These are phyloP conservation scores for Drosophila sordidula DNA, from an alignment of 2,888 invertebrate genomes.

Conservation along the genomic window DNA sequence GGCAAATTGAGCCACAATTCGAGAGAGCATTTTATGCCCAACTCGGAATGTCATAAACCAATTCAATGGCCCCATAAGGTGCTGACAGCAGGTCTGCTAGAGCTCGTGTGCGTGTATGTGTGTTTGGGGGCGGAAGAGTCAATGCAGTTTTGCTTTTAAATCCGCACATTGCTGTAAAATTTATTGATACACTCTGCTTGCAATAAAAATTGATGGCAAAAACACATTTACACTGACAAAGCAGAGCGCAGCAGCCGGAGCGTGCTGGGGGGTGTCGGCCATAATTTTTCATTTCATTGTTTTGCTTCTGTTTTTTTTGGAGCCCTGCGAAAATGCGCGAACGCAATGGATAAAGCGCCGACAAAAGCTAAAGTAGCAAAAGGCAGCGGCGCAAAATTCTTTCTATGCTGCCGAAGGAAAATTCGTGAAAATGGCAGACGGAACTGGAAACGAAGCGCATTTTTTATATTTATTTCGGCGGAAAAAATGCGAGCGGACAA, in stretches of 20 bases:
- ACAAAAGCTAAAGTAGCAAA: slow-evolving; percentile 55
- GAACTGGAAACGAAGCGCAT: slow-evolving; percentile 65
- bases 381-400: slow-evolving; percentile 53
- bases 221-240: slow-evolving; percentile 65
- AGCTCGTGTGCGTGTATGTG: neutral
- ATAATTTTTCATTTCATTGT: slow-evolving; percentile 81
- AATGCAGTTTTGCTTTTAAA: slow-evolving; percentile 65
- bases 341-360: slow-evolving; percentile 56
- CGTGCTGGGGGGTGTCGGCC: slow-evolving; percentile 37
- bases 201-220: slow-evolving; percentile 79
- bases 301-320: slow-evolving; percentile 45
- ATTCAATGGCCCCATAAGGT: slow-evolving; percentile 57
- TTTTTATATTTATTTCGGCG: slow-evolving; percentile 74
- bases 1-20: slow-evolving; percentile 39
- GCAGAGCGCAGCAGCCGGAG: slow-evolving; percentile 9
- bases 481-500: slow-evolving; percentile 29
- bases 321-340: slow-evolving; percentile 57
- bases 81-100: slow-evolving; percentile 8
- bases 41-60: slow-evolving; percentile 52
- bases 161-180: slow-evolving; percentile 69
- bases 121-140: slow-evolving; percentile 2
- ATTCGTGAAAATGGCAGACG: slow-evolving; percentile 68
- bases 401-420: slow-evolving; percentile 57
- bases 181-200: slow-evolving; percentile 78
- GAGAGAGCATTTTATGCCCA: slow-evolving; percentile 50